Conservation (phyloP, 1,140 invertebrate genomes). For the Mamestra configurata region DNA sequence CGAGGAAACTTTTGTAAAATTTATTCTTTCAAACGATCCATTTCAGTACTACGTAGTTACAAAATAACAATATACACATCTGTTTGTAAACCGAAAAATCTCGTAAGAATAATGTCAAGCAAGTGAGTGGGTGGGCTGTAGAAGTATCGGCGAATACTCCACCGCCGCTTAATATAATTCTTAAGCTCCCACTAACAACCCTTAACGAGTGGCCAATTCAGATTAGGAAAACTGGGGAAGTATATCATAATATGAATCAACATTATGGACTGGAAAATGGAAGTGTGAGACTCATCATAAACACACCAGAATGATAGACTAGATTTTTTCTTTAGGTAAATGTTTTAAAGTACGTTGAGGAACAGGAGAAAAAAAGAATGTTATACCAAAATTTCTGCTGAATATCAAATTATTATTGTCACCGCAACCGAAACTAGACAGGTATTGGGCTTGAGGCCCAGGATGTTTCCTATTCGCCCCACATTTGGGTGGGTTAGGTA, state of each 20-base stretch:
- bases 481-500: too few species aligned
- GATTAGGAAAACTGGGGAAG: not conserved
- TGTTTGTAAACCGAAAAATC: slow-evolving; percentile 6
- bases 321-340: too few species aligned
- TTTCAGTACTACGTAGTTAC: not conserved
- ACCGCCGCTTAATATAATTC: slow-evolving; percentile 17
- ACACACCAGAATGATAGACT: not conserved
- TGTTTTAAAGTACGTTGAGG: too few species aligned
- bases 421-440: too few species aligned
- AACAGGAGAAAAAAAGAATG: too few species aligned
- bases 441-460: too few species aligned
- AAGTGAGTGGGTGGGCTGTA: slow-evolving; percentile 10
- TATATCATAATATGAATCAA: not conserved
- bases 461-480: too few species aligned
- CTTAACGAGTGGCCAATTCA: slow-evolving; percentile 34
- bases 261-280: not conserved
- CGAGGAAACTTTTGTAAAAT: too few species aligned
- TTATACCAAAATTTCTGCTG: too few species aligned
- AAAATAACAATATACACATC: not conserved
- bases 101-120: slow-evolving; percentile 27
- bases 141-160: slow-evolving; percentile 14
- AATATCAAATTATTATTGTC: too few species aligned
- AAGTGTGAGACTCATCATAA: not conserved
- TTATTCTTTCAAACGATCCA: too few species aligned
- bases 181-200: slow-evolving; percentile 33